Conservation (phyloP, 2,888 invertebrate species). For the Drosophila yooni region DNA sequence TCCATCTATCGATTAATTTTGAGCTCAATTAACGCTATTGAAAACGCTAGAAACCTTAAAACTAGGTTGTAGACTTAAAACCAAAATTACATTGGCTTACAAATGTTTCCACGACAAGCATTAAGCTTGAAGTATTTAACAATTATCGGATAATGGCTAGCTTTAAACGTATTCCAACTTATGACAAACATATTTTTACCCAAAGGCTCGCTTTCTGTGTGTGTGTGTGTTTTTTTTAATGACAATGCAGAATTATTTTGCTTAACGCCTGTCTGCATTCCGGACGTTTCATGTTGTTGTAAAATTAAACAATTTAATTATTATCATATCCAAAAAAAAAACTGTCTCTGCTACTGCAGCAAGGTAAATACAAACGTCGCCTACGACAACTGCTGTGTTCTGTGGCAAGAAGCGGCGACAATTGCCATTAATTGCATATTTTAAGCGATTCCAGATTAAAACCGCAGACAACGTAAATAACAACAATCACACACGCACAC, state of each 20-base stretch:
- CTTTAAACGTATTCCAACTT: neutral
- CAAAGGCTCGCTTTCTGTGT: neutral
- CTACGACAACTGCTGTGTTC: conserved; percentile 34
- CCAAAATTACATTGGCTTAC: neutral
- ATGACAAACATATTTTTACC: conserved; percentile 13
- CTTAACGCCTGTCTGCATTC: conserved; percentile 52
- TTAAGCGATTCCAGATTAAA: conserved; percentile 61
- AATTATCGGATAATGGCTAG: neutral
- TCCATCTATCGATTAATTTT: neutral
- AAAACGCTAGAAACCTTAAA: neutral
- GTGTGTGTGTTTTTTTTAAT: conserved; percentile 30
- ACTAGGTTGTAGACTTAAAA: neutral
- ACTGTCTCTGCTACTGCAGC: conserved; percentile 32
- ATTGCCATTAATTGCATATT: conserved; percentile 75
- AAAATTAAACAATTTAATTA: conserved; percentile 68
- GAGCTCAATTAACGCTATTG: neutral
- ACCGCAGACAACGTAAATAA: conserved; percentile 61
- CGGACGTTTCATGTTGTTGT: conserved; percentile 21
- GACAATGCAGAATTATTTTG: conserved; percentile 48
- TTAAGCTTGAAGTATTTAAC: neutral
- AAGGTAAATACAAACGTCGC: conserved; percentile 55
- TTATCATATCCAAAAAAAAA: conserved; percentile 53
- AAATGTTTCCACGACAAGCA: neutral
- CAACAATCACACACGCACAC: conserved; percentile 18
- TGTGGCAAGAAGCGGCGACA: conserved; percentile 56